A percentile compares a stretch with the other conserved stretches of the same genome.
phyloP scores from a whole-genome alignment of 2,113 vertebrate genomes.

The Entomyzon cyanotis region DNA sequence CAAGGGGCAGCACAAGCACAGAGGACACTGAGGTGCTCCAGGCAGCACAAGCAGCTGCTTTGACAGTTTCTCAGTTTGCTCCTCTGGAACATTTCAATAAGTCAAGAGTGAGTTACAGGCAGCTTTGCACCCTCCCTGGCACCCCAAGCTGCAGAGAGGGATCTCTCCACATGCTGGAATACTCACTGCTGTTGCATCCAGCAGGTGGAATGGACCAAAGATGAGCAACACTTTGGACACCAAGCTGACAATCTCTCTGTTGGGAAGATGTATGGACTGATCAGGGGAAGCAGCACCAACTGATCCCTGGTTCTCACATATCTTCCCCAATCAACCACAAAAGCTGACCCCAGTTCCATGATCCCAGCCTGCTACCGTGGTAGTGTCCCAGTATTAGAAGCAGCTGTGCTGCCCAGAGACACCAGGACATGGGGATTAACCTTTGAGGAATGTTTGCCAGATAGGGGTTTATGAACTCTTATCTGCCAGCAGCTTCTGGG shows the following conservation, averaged over 20 bases:
- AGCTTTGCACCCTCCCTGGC: neutral
- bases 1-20: neutral
- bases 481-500: neutral
- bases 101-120: neutral
- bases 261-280: neutral
- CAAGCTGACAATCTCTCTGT: slow-evolving; percentile 63
- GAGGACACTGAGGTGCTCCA: neutral
- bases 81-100: neutral
- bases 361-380: neutral
- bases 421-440: neutral
- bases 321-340: neutral
- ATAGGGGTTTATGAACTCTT: neutral
- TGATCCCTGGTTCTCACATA: neutral
- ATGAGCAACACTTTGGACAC: slow-evolving; percentile 71
- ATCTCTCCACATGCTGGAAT: neutral
- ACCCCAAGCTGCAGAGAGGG: neutral
- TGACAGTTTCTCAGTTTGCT: neutral
- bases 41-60: neutral
- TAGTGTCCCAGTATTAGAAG: neutral
- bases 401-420: neutral
- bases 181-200: slow-evolving; percentile 75
- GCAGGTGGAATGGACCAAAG: slow-evolving; percentile 66
- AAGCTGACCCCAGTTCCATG: neutral
- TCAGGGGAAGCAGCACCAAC: neutral
- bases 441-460: neutral